phyloP scores from a whole-genome alignment of 2,888 invertebrate species.

The Tenthredo livida region DNA sequence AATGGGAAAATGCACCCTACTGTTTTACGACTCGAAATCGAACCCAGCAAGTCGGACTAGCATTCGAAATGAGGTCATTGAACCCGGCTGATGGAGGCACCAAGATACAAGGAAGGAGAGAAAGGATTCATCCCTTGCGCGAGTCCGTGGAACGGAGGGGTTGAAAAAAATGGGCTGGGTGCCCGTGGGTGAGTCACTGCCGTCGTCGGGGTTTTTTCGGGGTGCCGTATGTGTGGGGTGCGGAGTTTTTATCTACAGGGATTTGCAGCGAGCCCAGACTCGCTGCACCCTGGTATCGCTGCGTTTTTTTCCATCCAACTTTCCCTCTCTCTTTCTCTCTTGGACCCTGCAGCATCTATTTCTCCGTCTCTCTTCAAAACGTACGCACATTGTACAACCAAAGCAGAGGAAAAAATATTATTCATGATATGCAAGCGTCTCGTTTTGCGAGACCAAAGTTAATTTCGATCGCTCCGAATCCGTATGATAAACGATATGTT shows the following conservation, averaged over 20 bases:
- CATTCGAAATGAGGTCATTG: slow-evolving; percentile 49
- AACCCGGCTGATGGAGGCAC: slow-evolving; percentile 46
- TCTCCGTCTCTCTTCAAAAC: slow-evolving; percentile 68
- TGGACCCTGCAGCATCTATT: slow-evolving; percentile 59
- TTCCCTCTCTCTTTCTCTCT: slow-evolving; percentile 33
- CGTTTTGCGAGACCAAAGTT: slow-evolving; percentile 32
- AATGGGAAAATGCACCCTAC: slow-evolving; percentile 7
- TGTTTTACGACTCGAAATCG: slow-evolving; percentile 38
- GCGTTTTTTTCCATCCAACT: slow-evolving; percentile 57
- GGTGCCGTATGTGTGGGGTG: slow-evolving; percentile 53
- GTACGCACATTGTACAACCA: slow-evolving; percentile 57
- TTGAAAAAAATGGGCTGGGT: slow-evolving; percentile 71
- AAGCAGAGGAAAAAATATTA: slow-evolving; percentile 9
- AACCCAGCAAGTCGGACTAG: slow-evolving; percentile 5
- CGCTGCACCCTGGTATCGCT: slow-evolving; percentile 69
- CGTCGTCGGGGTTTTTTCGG: slow-evolving; percentile 35
- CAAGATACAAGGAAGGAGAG: slow-evolving; percentile 51
- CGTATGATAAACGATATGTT: slow-evolving; percentile 12
- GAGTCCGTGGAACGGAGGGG: slow-evolving; percentile 52
- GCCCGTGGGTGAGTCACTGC: slow-evolving; percentile 72
- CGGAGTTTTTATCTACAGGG: slow-evolving; percentile 63
- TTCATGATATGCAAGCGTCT: slow-evolving; percentile 44
- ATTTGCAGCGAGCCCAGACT: slow-evolving; percentile 69
- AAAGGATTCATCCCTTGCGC: slow-evolving; percentile 53
- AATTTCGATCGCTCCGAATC: slow-evolving; percentile 13